Evolutionary conservation across 2,888 invertebrate species (phyloP).

Genomic region (Melanargia galathea): DNA sequence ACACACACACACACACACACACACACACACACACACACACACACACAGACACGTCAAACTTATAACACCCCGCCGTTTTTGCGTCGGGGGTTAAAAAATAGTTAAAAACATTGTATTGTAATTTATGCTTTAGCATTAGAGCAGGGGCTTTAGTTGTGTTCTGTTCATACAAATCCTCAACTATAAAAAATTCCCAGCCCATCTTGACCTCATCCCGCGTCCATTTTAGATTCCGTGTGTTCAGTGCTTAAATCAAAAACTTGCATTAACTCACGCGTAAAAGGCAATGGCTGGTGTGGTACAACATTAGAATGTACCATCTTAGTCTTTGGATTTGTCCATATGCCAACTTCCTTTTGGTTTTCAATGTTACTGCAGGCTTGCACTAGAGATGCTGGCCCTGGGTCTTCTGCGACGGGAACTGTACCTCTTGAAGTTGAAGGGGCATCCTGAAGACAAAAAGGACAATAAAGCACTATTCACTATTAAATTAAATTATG

Average conservation of each 20-base stretch:
- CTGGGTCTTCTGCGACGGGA: constrained; percentile 64
- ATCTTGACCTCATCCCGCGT: neutral
- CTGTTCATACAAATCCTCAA: too few species aligned
- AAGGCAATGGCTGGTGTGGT: constrained; percentile 73
- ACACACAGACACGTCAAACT: too few species aligned
- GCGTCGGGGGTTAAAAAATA: too few species aligned
- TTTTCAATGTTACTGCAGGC: constrained; percentile 72
- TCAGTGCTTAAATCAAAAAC: neutral
- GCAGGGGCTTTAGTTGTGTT: too few species aligned
- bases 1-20: too few species aligned
- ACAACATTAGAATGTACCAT: constrained; percentile 75
- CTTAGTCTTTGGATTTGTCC: constrained; percentile 78
- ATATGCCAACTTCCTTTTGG: constrained; percentile 76
- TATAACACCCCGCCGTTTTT: too few species aligned
- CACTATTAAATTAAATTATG: too few species aligned
- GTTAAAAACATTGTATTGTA: too few species aligned
- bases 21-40: too few species aligned
- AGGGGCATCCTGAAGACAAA: constrained; percentile 65
- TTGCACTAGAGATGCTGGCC: constrained; percentile 72
- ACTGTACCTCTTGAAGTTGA: constrained; percentile 67
- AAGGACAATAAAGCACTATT: neutral
- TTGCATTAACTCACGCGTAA: constrained; percentile 65
- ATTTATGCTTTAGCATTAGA: too few species aligned
- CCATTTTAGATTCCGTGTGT: neutral
- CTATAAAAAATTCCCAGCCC: neutral